Evolutionary conservation across 2,797 vertebrate genomes (phyloP), one percentile per base, ranked within the genome.

Genomic region (Otolemur crassicaudatus): DNA sequence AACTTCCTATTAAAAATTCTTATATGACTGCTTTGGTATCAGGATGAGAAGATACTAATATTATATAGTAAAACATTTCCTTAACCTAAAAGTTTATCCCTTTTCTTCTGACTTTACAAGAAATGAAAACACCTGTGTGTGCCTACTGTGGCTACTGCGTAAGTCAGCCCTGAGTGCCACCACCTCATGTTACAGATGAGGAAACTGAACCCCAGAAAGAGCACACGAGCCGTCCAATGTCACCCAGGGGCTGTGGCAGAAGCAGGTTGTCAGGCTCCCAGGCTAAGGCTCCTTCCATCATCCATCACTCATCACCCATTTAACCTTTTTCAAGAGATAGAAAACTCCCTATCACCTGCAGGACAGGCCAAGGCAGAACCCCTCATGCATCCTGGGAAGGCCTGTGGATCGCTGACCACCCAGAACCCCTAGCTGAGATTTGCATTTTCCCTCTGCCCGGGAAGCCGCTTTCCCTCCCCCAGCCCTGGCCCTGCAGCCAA

Each of bases 21-120:
- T 65, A 60, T 23, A 75, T 73, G 40, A 87, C 60, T 53, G 43
- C 72, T 79, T 89, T 70, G 53, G 16, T 70, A 72, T 67, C 84
- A 90, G 73, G 37, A 85, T 20, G 29, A 61, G 87, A 23, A 79
- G 53, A 79, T 69, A n/a, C 65, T 81, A 49, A 58, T 86, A 43
- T 63, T 83, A 7, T 20, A 63, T 56, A 40, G 53, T 63, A 60
- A 86, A 75, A 81, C 53, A 65, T 43, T 73, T 77, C 77, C 58
- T 82, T 58, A 27, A 58, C 56, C 25, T 70, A 23, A 63, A 84
- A 72, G 65, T 65, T 58, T 31, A 23, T 23, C 61, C 61, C 63
- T 82, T 60, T 69, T 58, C 72, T 85, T 77, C 56, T 60, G 37
- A 46, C 67, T 94, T 79, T 40, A 80, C 84, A 82, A 92, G 63